Base-by-base conservation (phyloP, 1,140 invertebrate genomes). In the Drosophila nebulosa region DNA sequence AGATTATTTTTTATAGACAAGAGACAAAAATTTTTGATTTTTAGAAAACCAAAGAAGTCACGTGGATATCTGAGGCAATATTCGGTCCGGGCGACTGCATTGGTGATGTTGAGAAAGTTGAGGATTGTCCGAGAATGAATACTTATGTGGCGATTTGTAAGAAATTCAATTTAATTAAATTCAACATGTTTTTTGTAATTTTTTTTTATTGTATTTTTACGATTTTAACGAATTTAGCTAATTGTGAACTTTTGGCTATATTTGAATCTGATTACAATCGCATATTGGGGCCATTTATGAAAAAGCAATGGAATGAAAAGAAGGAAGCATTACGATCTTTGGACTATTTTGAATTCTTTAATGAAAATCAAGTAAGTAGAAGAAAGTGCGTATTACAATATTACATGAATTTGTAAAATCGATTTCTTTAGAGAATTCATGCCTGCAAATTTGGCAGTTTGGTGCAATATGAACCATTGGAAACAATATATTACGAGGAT, bases 401-500 rank as follows among this genome's bases (percentile, higher is more conserved):
- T 0, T 32, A 4, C 2, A 12, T 32, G 4, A 4, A 12, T 12
- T 12, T 2, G 4, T 2, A 10, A 1, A 12, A 10, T 32, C 4
- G 2, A 32, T 10, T 32, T 32, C 3, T 3, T 10, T 14, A 91
- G 90, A 64, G 78, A 10, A 70, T 76, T 1, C 68, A 66, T 1
- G 90, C 84, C 14, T 89, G 90, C 18, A 79, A 59, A n/a, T 74
- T 78, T 12, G 59, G 68, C 0, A 52, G 52, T 14, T 56, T 91
- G 4, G 64, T 62, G 0, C 86, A 91, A 42, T 91, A 69, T 16
- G 70, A 90, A 52, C 80, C 90, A 3, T 24, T 89, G 36, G 55
- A 89, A 16, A 89, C 76, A 1, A 91, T 91, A 26, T 90, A 79
- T 16, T 75, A 78, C 1, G 84, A 90, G 21, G 86, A 86, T 30